These are phyloP conservation scores for Hormiphora californensis DNA, from an alignment of 37 sponge, comb jelly and placozoan genomes.

Conservation along the genomic window DNA sequence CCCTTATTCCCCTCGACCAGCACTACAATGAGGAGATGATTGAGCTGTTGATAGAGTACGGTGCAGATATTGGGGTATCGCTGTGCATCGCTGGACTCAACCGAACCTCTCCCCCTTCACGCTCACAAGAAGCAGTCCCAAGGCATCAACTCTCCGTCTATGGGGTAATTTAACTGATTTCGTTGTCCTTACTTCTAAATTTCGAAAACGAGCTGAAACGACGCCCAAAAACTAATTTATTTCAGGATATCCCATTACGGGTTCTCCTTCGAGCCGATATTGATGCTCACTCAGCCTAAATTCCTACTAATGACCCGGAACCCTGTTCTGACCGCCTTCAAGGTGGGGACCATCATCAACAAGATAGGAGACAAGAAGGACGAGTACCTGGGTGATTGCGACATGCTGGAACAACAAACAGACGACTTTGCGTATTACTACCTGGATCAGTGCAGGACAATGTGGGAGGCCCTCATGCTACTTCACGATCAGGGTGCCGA, in stretches of 20 bases:
- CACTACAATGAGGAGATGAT: neutral
- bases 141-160: neutral
- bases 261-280: neutral
- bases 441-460: neutral
- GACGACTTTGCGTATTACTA: constrained; percentile 21
- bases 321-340: neutral
- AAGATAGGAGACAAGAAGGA: constrained; percentile 10
- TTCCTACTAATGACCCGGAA: neutral
- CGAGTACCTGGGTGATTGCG: neutral
- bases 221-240: too few relatives aligned
- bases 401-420: neutral
- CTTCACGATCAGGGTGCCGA: neutral
- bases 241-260: neutral
- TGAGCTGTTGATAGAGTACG: neutral
- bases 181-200: neutral
- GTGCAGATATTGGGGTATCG: constrained; percentile 12
- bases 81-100: constrained; percentile 2
- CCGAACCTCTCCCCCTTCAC: neutral
- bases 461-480: constrained; percentile 7
- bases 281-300: neutral
- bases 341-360: constrained; percentile 34
- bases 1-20: neutral
- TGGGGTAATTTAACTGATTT: neutral
- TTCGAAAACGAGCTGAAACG: neutral
- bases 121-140: too few relatives aligned